A percentile compares a stretch with the other conserved stretches of the same genome.
phyloP scores from a whole-genome alignment of 2,113 vertebrate genomes.

The rat (Rattus norvegicus) region GRCr8 NC_086027.1:57330001-57330500 shows the following conservation, averaged over 20 bases:
- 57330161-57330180: neutral
- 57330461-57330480: neutral
- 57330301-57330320: neutral
- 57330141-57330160: neutral
- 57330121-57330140: neutral
- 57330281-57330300: neutral
- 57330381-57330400: neutral
- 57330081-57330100: conserved; percentile 24
- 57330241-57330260: neutral
- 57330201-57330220: neutral
- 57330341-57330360: neutral
- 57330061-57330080: neutral
- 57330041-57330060: neutral
- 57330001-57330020: neutral
- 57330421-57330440: neutral
- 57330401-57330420: neutral
- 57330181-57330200: neutral
- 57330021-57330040: neutral
- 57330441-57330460: neutral
- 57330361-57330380: neutral
- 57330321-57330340: neutral
- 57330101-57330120: conserved; percentile 47
- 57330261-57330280: conserved; percentile 8
- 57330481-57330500: neutral
- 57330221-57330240: neutral